Base-by-base conservation (phyloP, 2,797 vertebrate species). In the Sebastes hubbsi region DNA sequence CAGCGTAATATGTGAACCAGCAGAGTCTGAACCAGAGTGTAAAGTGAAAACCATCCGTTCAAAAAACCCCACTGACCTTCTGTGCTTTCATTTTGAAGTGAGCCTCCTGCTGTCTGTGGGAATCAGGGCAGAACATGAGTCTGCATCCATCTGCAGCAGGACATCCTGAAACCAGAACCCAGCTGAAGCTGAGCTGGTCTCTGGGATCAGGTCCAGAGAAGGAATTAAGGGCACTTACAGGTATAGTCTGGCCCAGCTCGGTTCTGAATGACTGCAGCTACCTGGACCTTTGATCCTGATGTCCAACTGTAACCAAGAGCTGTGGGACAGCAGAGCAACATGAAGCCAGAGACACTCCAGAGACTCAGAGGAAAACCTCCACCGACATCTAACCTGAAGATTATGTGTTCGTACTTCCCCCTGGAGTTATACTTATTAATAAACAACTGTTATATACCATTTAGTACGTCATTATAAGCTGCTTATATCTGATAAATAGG, bases 161-260 rank as follows among this genome's bases (percentile, higher is more conserved):
- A 87, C 20, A 61, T 89, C 88, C 89, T 92, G 91, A 88, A 93
- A 93, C 83, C 60, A 86, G 81, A 91, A 84, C 72, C 46, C 5
- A 65, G 58, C 80, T 87, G 86, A 86, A 89, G 65, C 61, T 7
- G 7, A 52, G 6, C 32, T 76, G 70, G 80, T 70, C 61, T 70
- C 88, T 65, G 92, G 90, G 91, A 90, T 69, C 68, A 12, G 65
- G 52, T 90, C 90, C 91, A 93, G 84, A 77, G 82, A 56, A 82
- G 67, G 82, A 89, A 91, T 92, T 91, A 91, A 61, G 77, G 79
- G 83, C 87, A 81, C 78, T 82, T 84, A 72, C 67, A 75, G 78
- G 72, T 84, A 30, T 72, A 75, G 73, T 80, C 72, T 22, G 72
- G 78, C 90, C 83, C 86, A 80, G 84, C 70, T 80, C 2, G 46